Evolutionary conservation across 53 echinoderm and acorn worm genomes (phyloP), one percentile per base, ranked within the genome.

Genomic region (Temnopleurus reevesii): DNA sequence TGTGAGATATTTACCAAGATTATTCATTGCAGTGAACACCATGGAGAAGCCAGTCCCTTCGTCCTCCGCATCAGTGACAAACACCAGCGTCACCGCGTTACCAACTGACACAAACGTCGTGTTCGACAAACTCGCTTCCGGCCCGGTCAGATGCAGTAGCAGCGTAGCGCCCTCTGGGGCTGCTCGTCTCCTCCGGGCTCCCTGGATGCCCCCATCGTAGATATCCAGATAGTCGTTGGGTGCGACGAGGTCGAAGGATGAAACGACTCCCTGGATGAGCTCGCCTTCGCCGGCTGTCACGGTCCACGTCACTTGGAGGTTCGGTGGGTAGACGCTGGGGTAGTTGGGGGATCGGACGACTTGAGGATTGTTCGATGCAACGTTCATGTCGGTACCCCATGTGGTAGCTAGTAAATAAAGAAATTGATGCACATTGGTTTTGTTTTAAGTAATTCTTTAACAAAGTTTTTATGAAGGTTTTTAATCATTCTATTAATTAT

Each of bases 211-310:
- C 30, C 49, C 51, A 36, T 59, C 86, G 10, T 87, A 87, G 53
- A 87, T 44, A 19, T 87, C 88, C 53, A 87, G 66, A 27, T 47
- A 65, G 76, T 87, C 88, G 53, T 53, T 38, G 5, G 88, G 88
- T 17, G 65, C 66, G 1, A n/a, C 3, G 1, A 87, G 71, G 53
- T 87, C 88, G 13, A 87, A 87, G 88, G 51, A 35, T 1, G 88
- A 65, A 47, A 87, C 19, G 35, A 65, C 46, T 10, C 65, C 88
- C 53, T 51, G 46, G 63, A 87, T 47, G 65, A 53, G 45, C 10
- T 53, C 36, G 17, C 66, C 88, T 18, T 47, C 66, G 8, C 0
- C 17, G 51, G 66, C 53, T 9, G 53, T 47, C 6, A 87, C 53
- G 0, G 88, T 87, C 65, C 71, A 87, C 15, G 66, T 33, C 30